These are phyloP conservation scores for Morpho helenor DNA, from an alignment of 2,888 invertebrate species.

Conservation along the genomic window DNA sequence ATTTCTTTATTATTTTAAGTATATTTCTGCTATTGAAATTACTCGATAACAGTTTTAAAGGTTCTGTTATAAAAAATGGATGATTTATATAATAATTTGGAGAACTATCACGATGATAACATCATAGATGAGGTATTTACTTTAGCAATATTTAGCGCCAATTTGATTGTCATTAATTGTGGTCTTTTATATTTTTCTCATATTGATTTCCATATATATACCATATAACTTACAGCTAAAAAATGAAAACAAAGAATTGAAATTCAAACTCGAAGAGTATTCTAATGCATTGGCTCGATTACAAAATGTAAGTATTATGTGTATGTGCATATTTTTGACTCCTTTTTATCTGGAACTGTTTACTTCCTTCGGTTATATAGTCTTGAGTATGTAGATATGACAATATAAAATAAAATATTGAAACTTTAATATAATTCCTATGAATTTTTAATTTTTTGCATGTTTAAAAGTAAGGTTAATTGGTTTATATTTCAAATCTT, in stretches of 20 bases:
- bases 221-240: constrained; percentile 46
- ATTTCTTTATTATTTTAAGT: too few relatives aligned
- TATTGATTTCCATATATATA: constrained; percentile 1
- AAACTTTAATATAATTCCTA: too few relatives aligned
- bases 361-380: too few relatives aligned
- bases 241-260: constrained; percentile 55
- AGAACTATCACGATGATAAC: constrained; percentile 58
- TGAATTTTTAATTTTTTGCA: too few relatives aligned
- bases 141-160: constrained; percentile 54
- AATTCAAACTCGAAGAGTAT: constrained; percentile 50
- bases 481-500: background rate
- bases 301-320: constrained; percentile 54
- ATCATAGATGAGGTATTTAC: constrained; percentile 48
- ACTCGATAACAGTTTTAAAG: too few relatives aligned
- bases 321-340: background rate
- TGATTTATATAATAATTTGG: constrained; percentile 55
- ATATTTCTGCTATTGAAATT: too few relatives aligned
- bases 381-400: too few relatives aligned
- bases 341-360: background rate
- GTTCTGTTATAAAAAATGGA: constrained; percentile 41
- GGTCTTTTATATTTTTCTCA: background rate
- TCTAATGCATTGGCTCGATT: constrained; percentile 44
- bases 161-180: constrained; percentile 30
- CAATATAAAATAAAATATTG: too few relatives aligned
- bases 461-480: too few relatives aligned